Percentiles rank a stretch among this genome's conserved stretches.
phyloP scores from a whole-genome alignment of 2,888 invertebrate species.

The Pyrocoelia pectoralis region DNA sequence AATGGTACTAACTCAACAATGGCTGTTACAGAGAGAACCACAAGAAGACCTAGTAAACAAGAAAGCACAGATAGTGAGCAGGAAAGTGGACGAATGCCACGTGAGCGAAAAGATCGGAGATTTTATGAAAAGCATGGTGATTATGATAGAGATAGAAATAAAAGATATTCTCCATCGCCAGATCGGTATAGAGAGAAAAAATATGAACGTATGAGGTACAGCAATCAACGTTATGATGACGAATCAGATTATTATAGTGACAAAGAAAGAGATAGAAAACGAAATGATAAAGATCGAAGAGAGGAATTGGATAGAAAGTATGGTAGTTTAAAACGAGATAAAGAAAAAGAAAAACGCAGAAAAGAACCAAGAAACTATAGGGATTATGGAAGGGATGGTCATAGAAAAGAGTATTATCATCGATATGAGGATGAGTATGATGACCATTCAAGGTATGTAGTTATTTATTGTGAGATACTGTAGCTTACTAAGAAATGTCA shows the following conservation, averaged over 20 bases:
- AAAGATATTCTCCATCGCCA: slow-evolving; percentile 45
- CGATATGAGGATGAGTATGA: slow-evolving; percentile 57
- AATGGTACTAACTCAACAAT: slow-evolving; percentile 40
- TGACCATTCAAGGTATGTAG: slow-evolving; percentile 45
- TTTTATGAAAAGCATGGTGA: slow-evolving; percentile 32
- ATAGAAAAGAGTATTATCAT: slow-evolving; percentile 46
- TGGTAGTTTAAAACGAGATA: slow-evolving; percentile 52
- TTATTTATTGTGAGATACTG: slow-evolving; percentile 5
- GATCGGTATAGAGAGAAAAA: slow-evolving; percentile 50
- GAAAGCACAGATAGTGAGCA: slow-evolving; percentile 54
- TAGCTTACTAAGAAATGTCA: slow-evolving; percentile 18
- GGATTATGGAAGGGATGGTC: slow-evolving; percentile 51
- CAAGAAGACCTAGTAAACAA: slow-evolving; percentile 47
- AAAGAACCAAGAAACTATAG: slow-evolving; percentile 49
- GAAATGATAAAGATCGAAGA: slow-evolving; percentile 53
- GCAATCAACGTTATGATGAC: slow-evolving; percentile 68
- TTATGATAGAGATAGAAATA: slow-evolving; percentile 34
- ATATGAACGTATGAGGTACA: slow-evolving; percentile 55
- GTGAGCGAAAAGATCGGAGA: slow-evolving; percentile 35
- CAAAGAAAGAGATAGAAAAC: slow-evolving; percentile 65
- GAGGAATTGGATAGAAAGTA: slow-evolving; percentile 57
- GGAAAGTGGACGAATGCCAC: slow-evolving; percentile 39
- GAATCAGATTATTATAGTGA: slow-evolving; percentile 72
- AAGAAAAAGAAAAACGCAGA: slow-evolving; percentile 51
- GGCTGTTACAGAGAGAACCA: slow-evolving; percentile 26